A percentile compares a stretch with the other conserved stretches of the same genome.
Conservation (phyloP, 2,113 vertebrate species). For the Istiophorus platypterus region DNA sequence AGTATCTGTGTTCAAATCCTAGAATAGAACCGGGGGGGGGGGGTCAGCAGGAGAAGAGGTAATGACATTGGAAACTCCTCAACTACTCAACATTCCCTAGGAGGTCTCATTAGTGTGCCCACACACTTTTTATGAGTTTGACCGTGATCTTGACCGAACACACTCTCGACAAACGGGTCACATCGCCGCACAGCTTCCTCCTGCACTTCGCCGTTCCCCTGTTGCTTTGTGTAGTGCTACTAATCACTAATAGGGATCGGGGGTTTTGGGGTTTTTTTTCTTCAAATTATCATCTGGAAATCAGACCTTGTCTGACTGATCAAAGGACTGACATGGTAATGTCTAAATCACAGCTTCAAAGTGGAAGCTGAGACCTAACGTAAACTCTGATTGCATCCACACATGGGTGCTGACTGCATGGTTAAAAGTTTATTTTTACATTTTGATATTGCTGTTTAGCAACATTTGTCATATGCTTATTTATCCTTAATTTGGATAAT, state of each 20-base stretch:
- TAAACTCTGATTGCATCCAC: background rate
- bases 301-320: constrained; percentile 10
- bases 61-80: constrained; percentile 6
- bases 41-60: background rate
- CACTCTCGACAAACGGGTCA: background rate
- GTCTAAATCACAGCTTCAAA: constrained; percentile 27
- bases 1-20: background rate
- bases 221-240: background rate
- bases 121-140: constrained; percentile 16
- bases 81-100: background rate
- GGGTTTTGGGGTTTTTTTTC: constrained; percentile 9
- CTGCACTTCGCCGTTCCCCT: background rate
- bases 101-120: constrained; percentile 34
- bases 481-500: background rate
- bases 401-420: background rate
- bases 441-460: background rate
- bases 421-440: background rate
- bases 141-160: constrained; percentile 1
- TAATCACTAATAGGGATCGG: constrained; percentile 14
- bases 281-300: constrained; percentile 37
- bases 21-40: background rate
- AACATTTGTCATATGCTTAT: background rate
- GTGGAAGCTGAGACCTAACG: background rate
- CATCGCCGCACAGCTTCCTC: background rate
- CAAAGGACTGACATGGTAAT: background rate